A percentile compares a stretch with the other conserved stretches of the same genome.
These are phyloP conservation scores for Eulemur rubriventer DNA, from an alignment of 2,797 vertebrate species.

Conservation along the genomic window DNA sequence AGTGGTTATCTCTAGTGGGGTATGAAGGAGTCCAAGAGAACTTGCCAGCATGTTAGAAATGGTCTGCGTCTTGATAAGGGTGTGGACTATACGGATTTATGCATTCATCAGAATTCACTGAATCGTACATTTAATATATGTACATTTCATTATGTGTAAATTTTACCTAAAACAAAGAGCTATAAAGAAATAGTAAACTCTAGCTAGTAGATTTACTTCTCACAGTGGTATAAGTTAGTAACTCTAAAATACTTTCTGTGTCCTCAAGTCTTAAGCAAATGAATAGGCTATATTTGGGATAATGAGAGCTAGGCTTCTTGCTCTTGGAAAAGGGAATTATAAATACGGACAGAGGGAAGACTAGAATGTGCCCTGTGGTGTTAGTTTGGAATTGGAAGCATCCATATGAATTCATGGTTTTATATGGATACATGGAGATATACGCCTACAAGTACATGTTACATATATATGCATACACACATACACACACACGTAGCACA, in stretches of 20 bases:
- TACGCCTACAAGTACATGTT: accelerated
- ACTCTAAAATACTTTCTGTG: neutral
- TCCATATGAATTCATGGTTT: neutral
- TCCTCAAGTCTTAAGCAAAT: neutral
- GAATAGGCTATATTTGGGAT: neutral
- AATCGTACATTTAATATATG: neutral
- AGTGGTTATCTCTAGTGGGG: neutral
- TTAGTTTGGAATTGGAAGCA: neutral
- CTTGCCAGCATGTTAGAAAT: neutral
- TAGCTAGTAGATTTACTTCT: neutral
- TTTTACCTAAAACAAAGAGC: neutral
- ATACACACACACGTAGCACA: neutral
- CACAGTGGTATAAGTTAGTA: neutral
- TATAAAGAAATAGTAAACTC: neutral
- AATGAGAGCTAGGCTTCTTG: neutral
- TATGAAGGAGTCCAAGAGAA: neutral
- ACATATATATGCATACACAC: no score
- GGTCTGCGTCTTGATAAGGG: neutral
- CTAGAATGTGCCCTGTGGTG: neutral
- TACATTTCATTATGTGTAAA: neutral
- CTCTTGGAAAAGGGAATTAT: neutral
- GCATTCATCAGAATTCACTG: neutral
- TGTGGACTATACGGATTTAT: neutral
- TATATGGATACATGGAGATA: neutral
- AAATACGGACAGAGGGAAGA: neutral